phyloP scores from a whole-genome alignment of 2,113 vertebrate genomes.

The Ptychochromis oligacanthus region DNA sequence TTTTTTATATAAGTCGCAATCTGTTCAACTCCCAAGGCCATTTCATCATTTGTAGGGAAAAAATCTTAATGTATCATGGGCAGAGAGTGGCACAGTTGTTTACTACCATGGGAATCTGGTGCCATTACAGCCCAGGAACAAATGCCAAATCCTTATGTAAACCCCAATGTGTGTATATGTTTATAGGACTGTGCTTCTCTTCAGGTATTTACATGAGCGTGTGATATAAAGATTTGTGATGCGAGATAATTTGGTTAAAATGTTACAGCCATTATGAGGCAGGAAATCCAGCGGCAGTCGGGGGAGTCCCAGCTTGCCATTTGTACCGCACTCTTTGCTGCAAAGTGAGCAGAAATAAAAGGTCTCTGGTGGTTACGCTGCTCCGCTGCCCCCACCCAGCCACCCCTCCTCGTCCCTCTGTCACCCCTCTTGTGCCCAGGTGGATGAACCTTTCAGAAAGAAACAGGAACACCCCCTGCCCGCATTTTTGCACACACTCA shows the following conservation, averaged over 20 bases:
- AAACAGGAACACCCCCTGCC: not conserved
- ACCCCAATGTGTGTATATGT: constrained; percentile 23
- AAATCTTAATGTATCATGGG: constrained; percentile 54
- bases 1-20: constrained; percentile 60
- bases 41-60: constrained; percentile 49
- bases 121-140: constrained; percentile 48
- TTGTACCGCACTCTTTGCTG: constrained; percentile 49
- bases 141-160: constrained; percentile 61
- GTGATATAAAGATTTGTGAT: constrained; percentile 56
- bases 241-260: constrained; percentile 50
- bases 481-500: constrained; percentile 21
- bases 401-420: not conserved
- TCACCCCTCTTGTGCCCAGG: constrained; percentile 24
- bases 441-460: constrained; percentile 47
- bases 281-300: constrained; percentile 30
- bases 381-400: no score
- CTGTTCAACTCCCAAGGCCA: constrained; percentile 55
- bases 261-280: constrained; percentile 38
- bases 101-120: constrained; percentile 51
- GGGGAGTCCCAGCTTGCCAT: constrained; percentile 33
- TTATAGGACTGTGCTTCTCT: constrained; percentile 16
- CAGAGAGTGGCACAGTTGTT: constrained; percentile 64
- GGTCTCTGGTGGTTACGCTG: constrained; percentile 36
- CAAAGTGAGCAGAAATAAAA: constrained; percentile 72
- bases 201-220: constrained; percentile 54